Conservation (phyloP, 2,797 vertebrate species). For the Coranthus polyacanthus region DNA sequence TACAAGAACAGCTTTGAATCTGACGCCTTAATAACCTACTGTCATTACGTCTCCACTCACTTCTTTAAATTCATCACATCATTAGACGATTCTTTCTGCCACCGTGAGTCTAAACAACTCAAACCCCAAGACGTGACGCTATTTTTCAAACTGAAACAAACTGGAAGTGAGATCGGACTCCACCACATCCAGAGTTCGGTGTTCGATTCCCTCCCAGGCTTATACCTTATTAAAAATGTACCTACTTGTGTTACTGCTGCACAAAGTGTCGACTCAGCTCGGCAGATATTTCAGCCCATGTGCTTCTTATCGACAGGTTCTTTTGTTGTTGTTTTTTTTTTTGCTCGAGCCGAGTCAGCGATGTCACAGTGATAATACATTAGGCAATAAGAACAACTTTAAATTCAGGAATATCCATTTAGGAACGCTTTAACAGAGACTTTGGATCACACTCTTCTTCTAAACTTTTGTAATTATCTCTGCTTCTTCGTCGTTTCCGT, state of each 20-base stretch:
- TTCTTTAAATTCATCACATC: too few species aligned
- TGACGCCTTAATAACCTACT: too few species aligned
- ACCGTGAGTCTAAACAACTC: too few species aligned
- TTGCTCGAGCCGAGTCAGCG: constrained; percentile 39
- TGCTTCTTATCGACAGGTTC: constrained; percentile 16
- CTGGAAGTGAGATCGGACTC: constrained; percentile 33
- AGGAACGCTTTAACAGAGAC: neutral
- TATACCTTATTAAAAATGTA: constrained; percentile 64
- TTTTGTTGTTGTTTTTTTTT: too few species aligned
- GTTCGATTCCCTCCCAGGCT: constrained; percentile 50
- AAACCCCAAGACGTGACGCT: constrained; percentile 2
- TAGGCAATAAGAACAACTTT: constrained; percentile 11
- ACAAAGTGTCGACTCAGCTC: constrained; percentile 47
- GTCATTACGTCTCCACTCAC: too few species aligned
- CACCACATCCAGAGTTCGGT: constrained; percentile 47
- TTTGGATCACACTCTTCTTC: neutral
- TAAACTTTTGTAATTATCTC: neutral
- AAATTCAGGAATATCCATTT: constrained; percentile 22
- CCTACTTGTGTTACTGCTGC: constrained; percentile 48
- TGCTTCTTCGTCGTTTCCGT: neutral
- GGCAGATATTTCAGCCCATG: constrained; percentile 31
- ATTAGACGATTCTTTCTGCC: too few species aligned
- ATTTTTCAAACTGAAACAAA: neutral
- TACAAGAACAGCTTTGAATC: too few species aligned
- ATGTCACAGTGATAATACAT: constrained; percentile 1